Evolutionary conservation across 2,888 invertebrate species (phyloP).

Genomic region (Altica lythri): DNA sequence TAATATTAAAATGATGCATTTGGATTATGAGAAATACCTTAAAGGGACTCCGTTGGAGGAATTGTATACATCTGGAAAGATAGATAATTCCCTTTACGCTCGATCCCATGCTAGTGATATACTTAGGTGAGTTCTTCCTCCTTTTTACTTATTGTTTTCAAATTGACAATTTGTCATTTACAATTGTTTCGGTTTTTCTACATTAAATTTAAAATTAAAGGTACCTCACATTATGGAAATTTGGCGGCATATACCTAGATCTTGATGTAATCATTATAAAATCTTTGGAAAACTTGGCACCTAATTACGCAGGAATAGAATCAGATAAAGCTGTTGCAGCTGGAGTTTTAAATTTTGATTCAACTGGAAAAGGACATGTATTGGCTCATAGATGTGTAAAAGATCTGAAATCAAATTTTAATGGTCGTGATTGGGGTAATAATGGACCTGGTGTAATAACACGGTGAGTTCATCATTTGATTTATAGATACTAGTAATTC

Average conservation of each 20-base stretch:
- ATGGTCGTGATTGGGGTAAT: conserved; percentile 64
- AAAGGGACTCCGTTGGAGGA: conserved; percentile 63
- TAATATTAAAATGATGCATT: conserved; percentile 60
- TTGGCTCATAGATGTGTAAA: conserved; percentile 63
- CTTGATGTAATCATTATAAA: conserved; percentile 73
- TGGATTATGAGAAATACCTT: conserved; percentile 60
- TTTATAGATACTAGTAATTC: no score
- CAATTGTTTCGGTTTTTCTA: no score
- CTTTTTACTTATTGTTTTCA: no score
- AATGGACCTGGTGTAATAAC: conserved; percentile 73
- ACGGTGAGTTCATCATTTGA: conserved; percentile 54
- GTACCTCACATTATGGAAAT: conserved; percentile 72
- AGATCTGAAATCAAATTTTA: conserved; percentile 61
- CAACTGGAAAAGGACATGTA: conserved; percentile 60
- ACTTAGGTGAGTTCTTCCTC: conserved; percentile 55
- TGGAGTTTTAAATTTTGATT: conserved; percentile 69
- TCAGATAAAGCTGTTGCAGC: conserved; percentile 65
- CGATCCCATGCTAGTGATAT: conserved; percentile 68
- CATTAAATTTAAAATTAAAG: no score
- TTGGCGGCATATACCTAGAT: conserved; percentile 78
- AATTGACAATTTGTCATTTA: no score
- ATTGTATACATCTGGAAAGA: conserved; percentile 58
- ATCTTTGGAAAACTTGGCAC: conserved; percentile 59
- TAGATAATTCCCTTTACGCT: conserved; percentile 62
- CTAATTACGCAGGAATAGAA: conserved; percentile 69